Conservation (phyloP, 35 echinoderm and acorn worm species). For the Apostichopus californicus region DNA sequence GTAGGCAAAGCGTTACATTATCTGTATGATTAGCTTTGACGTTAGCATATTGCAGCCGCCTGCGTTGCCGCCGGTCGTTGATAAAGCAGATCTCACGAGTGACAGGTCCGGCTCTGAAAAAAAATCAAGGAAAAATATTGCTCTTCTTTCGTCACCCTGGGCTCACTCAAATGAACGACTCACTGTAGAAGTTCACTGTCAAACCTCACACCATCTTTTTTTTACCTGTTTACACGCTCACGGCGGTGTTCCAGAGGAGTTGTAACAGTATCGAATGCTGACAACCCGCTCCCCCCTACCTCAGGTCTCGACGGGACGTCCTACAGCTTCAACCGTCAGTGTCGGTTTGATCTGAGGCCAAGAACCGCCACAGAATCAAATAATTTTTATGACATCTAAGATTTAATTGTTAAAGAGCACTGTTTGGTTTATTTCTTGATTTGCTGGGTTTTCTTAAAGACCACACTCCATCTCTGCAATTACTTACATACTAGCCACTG, state of each 20-base stretch:
- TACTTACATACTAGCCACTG: no score
- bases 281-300: not conserved
- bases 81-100: not conserved
- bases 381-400: not conserved
- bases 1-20: no score
- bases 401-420: not conserved
- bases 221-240: constrained; percentile 9
- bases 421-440: not conserved
- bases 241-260: not conserved
- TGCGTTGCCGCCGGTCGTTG: not conserved
- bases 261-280: constrained; percentile 9
- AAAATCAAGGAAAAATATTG: not conserved
- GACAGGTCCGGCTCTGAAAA: not conserved
- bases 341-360: not conserved
- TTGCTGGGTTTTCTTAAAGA: no score
- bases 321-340: not conserved
- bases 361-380: not conserved
- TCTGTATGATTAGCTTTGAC: not conserved
- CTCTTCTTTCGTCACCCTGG: not conserved
- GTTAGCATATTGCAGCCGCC: not conserved
- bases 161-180: not conserved
- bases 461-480: no score
- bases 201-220: not conserved
- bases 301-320: not conserved
- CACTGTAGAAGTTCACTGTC: not conserved